Base-by-base conservation (phyloP, 2,113 vertebrate species). In the Chionodraco myersi region DNA sequence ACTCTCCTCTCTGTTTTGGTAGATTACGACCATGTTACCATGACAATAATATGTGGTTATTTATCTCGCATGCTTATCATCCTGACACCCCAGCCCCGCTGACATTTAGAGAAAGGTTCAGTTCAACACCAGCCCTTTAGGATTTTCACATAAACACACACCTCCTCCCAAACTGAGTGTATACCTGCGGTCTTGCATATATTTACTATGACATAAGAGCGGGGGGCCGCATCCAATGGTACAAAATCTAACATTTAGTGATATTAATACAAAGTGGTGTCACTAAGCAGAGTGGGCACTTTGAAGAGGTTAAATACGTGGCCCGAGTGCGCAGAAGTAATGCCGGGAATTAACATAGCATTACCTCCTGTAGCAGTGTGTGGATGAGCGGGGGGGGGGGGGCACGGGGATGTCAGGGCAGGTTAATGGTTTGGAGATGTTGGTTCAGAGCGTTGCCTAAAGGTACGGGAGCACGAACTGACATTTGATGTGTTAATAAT, bases 401-500 rank as follows among this genome's bases (percentile, higher is more conserved):
- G 72, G 15, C 57, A 44, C 6, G 30, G 23, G 58, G 68, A 56
- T 63, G 72, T 78, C 78, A 70, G 64, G 26, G 61, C 76, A 82
- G 84, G 88, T 88, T 88, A 89, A 92, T 86, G 85, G 77, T 79
- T 87, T 75, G 69, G 77, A 78, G 87, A 75, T 57, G 61, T 47
- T 52, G 16, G 51, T 80, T 83, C 68, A 67, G 59, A 84, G 80
- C 21, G 44, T 76, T 45, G 80, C 89, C 88, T 87, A 59, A 78
- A 89, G 91, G 85, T 86, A 68, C 4, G 13, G 65, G 77, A 76
- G 68, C 82, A 77, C 45, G 76, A 72, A 58, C 75, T 88, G 87
- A 85, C 90, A 92, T 91, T 92, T 91, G 86, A 90, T 86, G 91
- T 89, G 82, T 88, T 90, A 86, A 90, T 89, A 81, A 82, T 68